Percentiles rank a stretch among this genome's conserved stretches.
Conservation (phyloP, 2,888 invertebrate species). For the Polyommatus iphigenia region DNA sequence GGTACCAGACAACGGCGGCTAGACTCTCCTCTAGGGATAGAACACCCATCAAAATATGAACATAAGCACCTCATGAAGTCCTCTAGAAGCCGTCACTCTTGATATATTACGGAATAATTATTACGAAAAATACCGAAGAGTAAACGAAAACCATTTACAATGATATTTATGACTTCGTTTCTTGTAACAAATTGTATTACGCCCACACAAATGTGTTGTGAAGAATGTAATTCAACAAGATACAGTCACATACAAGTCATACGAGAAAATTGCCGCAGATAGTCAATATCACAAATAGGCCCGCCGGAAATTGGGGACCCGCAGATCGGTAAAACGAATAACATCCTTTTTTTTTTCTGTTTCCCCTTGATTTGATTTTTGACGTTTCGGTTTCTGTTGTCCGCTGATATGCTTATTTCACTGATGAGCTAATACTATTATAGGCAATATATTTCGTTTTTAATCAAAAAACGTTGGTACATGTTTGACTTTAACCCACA, state of each 20-base stretch:
- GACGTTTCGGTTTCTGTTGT: neutral
- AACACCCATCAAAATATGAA: no score
- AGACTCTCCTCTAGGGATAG: no score
- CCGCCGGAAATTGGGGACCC: slow-evolving; percentile 57
- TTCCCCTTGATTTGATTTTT: slow-evolving; percentile 36
- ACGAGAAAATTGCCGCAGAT: slow-evolving; percentile 43
- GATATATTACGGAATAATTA: neutral
- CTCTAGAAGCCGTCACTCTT: neutral
- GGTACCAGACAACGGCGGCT: no score
- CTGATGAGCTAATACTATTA: no score
- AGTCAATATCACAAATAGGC: slow-evolving; percentile 51
- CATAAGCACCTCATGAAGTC: neutral
- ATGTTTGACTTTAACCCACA: no score
- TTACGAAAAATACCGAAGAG: neutral
- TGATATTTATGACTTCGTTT: neutral
- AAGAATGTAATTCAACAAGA: slow-evolving; percentile 20
- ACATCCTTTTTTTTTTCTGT: slow-evolving; percentile 53
- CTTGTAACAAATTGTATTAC: slow-evolving; percentile 2
- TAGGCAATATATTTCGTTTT: no score
- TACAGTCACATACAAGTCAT: slow-evolving; percentile 22
- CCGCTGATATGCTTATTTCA: no score
- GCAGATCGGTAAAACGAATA: slow-evolving; percentile 58
- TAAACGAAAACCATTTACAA: neutral
- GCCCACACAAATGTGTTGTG: slow-evolving; percentile 13
- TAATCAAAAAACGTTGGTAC: no score